A percentile compares a stretch with the other conserved stretches of the same genome.
Conservation (phyloP, 2,888 invertebrate genomes). For the Sminthurides aquaticus region DNA sequence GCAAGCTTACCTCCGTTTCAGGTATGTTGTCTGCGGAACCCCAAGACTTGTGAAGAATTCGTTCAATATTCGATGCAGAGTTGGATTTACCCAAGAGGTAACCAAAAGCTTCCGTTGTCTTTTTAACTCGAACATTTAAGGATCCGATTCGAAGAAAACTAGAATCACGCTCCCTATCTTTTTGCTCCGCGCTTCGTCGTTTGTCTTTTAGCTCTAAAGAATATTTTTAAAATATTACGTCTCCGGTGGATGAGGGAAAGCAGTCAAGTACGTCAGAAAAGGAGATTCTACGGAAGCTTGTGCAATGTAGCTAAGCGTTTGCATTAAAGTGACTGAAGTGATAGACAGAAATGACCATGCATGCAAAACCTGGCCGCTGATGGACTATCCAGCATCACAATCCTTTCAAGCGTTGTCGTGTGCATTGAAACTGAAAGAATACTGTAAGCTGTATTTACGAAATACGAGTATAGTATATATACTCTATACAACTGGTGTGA, state of each 20-base stretch:
- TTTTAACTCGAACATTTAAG: slow-evolving; percentile 82
- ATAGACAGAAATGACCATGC: too few species aligned
- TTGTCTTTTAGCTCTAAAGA: slow-evolving; percentile 39
- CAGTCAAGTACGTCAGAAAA: not conserved
- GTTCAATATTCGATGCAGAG: slow-evolving; percentile 47
- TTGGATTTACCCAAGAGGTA: slow-evolving; percentile 75
- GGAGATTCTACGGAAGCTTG: not conserved
- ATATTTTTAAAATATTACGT: not conserved
- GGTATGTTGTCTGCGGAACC: slow-evolving; percentile 80
- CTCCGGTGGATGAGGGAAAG: too few species aligned
- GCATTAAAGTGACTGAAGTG: too few species aligned
- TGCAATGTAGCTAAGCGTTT: not conserved
- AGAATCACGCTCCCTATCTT: slow-evolving; percentile 68
- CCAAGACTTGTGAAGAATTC: slow-evolving; percentile 69
- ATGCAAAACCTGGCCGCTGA: too few species aligned
- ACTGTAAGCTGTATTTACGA: too few species aligned
- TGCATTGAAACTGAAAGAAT: too few species aligned
- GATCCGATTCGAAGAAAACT: slow-evolving; percentile 87
- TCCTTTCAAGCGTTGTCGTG: too few species aligned
- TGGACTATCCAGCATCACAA: too few species aligned
- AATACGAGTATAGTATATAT: too few species aligned
- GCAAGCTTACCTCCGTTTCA: slow-evolving; percentile 30
- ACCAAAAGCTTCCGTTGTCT: slow-evolving; percentile 85
- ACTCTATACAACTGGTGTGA: too few species aligned
- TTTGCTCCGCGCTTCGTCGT: slow-evolving; percentile 33